Percentiles rank a stretch among this genome's conserved stretches.
phyloP scores from a whole-genome alignment of 2,113 vertebrate species.

The Megaleporinus macrocephalus region DNA sequence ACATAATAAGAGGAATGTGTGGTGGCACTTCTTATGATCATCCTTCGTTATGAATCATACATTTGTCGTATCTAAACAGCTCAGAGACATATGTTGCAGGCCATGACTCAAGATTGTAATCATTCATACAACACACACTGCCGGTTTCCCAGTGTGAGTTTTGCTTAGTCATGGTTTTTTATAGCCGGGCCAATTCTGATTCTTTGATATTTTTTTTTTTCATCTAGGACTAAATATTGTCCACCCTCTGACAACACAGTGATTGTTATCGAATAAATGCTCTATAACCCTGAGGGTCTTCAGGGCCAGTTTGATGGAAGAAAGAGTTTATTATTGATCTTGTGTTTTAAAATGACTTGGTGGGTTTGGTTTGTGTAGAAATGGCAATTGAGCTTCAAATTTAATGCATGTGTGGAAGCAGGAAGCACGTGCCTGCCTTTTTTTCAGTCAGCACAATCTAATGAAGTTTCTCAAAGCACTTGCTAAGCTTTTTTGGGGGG shows the following conservation, averaged over 20 bases:
- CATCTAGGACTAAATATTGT: background rate
- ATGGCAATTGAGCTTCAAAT: background rate
- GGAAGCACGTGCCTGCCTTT: background rate
- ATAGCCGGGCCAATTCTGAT: background rate
- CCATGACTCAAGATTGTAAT: background rate
- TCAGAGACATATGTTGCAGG: background rate
- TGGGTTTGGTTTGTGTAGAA: background rate
- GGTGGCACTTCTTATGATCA: background rate
- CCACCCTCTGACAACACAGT: background rate
- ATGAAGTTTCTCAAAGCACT: background rate
- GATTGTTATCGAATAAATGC: conserved; percentile 2
- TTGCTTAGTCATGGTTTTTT: conserved; percentile 12
- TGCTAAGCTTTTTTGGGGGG: conserved; percentile 18
- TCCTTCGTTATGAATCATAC: background rate
- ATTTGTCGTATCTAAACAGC: background rate
- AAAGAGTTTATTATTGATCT: background rate
- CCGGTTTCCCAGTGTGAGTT: background rate
- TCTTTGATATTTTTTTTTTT: conserved; percentile 9
- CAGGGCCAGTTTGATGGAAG: background rate
- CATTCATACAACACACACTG: background rate
- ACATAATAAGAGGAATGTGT: background rate
- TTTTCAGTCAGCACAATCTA: conserved; percentile 5
- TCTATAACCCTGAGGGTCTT: background rate
- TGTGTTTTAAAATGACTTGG: background rate
- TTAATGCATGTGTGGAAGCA: background rate